Evolutionary conservation across 1,140 invertebrate genomes (phyloP).

Genomic region (Orchestia grillus): DNA sequence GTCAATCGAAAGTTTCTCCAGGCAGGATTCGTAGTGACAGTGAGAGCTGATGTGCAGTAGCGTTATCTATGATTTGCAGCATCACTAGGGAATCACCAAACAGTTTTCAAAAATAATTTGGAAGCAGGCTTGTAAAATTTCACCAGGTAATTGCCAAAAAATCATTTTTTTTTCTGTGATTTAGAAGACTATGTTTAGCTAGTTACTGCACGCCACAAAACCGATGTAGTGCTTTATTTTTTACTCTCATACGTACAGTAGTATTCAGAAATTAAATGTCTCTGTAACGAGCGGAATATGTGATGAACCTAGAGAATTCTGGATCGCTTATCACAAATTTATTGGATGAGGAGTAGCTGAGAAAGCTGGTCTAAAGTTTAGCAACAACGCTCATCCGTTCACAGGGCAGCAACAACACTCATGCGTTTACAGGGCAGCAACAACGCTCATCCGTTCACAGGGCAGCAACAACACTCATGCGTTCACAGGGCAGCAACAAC

Average conservation of each 20-base stretch:
- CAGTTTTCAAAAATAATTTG: too few relatives aligned
- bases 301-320: not conserved
- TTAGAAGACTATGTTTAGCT: not conserved
- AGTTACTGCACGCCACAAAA: not conserved
- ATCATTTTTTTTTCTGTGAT: not conserved
- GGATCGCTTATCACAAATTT: not conserved
- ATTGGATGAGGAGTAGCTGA: not conserved
- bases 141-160: too few relatives aligned
- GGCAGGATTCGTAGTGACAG: not conserved
- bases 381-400: too few relatives aligned
- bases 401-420: too few relatives aligned
- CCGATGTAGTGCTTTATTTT: too few relatives aligned
- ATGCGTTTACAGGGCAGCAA: too few relatives aligned
- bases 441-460: too few relatives aligned
- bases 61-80: not conserved
- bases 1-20: not conserved
- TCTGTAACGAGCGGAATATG: not conserved
- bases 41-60: not conserved
- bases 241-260: not conserved
- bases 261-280: not conserved
- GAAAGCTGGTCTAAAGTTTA: not conserved
- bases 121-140: not conserved
- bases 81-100: not conserved
- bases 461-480: too few relatives aligned
- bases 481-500: not conserved